A percentile compares a stretch with the other conserved stretches of the same genome.
These are phyloP conservation scores for Zingel zingel DNA, from an alignment of 2,113 vertebrate genomes.

Conservation along the genomic window DNA sequence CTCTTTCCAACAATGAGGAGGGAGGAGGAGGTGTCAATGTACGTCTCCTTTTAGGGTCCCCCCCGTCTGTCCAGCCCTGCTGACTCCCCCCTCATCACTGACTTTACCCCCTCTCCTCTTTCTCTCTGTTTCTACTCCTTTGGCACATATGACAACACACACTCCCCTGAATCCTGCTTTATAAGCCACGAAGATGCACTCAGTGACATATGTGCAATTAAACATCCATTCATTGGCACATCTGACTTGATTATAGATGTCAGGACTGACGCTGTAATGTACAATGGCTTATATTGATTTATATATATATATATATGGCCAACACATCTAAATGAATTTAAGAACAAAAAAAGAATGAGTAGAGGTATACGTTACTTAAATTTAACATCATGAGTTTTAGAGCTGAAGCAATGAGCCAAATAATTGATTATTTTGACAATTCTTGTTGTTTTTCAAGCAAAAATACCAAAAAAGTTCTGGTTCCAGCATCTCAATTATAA, in stretches of 20 bases:
- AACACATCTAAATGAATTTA: background rate
- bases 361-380: background rate
- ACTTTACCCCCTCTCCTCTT: conserved; percentile 19
- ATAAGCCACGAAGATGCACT: conserved; percentile 7
- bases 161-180: conserved; percentile 12
- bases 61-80: conserved; percentile 44
- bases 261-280: background rate
- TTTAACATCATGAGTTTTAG: background rate
- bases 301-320: background rate
- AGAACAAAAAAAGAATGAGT: background rate
- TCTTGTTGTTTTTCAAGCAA: background rate
- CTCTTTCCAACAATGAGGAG: conserved; percentile 64
- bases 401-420: background rate
- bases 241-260: conserved; percentile 11
- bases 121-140: background rate
- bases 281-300: background rate
- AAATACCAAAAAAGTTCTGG: background rate
- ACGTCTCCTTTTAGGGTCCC: conserved; percentile 33
- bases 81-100: conserved; percentile 39
- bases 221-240: conserved; percentile 15
- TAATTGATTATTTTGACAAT: background rate
- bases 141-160: conserved; percentile 8
- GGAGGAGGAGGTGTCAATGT: conserved; percentile 54
- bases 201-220: conserved; percentile 22
- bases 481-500: background rate